Evolutionary conservation across 2,888 invertebrate genomes (phyloP), one percentile per base, ranked within the genome.

Genomic region (Tillus elongatus): DNA sequence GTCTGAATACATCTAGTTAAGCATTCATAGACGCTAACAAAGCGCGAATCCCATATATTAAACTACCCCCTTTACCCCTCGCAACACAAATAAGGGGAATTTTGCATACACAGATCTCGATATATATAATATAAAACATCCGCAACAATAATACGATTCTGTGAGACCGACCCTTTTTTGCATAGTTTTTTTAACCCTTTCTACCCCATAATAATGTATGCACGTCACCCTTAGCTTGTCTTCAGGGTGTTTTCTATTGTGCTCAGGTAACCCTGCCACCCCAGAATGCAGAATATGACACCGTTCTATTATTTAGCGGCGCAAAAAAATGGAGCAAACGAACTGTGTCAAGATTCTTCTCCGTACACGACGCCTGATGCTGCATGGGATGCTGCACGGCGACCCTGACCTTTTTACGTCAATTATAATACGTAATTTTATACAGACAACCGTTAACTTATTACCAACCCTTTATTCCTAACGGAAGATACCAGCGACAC

Each of bases 1-100:
- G 58, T 52, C 49, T 65, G 64, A 65, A 65, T 65, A 62, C 64
- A 63, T 62, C 66, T 66, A 65, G 66, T 66, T 66, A 66, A 56
- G 60, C 66, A 66, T 65, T 64, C 64, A 65, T 63, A 57, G 52
- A 56, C 44, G 49, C 51, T 52, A 57, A 57, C 62, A 62, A 61
- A 58, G 58, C 58, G 53, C 46, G 53, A 60, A 62, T 60, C 58
- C 57, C 61, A 60, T 61, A 61, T 61, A 62, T 62, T 58, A 57
- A 56, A 53, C 50, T 49, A 6, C 45, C 45, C 40, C 31, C 35
- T 33, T 39, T 34, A 47, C 56, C 55, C 53, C 52, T 45, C 39
- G 46, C 49, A 45, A 45, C 39, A 44, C 48, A 53, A 53, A 54
- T 53, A 54, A 50, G 50, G 52, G 46, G 48, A 55, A 46, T 58